Conservation (phyloP, 2,797 vertebrate species). For the Lagocephalus sceleratus region DNA sequence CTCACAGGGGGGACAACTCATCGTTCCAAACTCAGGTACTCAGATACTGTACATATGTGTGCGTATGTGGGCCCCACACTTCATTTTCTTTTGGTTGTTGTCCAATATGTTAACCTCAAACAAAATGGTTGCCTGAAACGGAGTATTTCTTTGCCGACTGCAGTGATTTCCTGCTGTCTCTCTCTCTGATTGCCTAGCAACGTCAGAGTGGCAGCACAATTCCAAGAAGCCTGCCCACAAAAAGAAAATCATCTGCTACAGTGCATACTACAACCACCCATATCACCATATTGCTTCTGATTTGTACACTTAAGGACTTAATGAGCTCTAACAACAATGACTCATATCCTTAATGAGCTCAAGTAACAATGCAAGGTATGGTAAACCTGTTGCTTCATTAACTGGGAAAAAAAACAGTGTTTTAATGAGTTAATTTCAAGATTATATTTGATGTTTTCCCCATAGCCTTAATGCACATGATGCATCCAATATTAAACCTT, state of each 20-base stretch:
- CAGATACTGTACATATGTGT: background rate
- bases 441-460: too few relatives aligned
- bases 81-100: background rate
- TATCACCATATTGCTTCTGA: background rate
- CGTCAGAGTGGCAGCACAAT: background rate
- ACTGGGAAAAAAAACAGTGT: too few relatives aligned
- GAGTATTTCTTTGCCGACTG: background rate
- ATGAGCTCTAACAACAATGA: too few relatives aligned
- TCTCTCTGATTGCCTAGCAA: constrained; percentile 8
- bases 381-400: too few relatives aligned
- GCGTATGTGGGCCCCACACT: constrained; percentile 2
- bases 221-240: background rate
- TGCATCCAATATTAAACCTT: too few relatives aligned
- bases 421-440: too few relatives aligned
- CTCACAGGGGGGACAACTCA: constrained; percentile 92
- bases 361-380: too few relatives aligned
- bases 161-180: background rate
- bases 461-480: too few relatives aligned
- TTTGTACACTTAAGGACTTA: background rate
- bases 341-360: too few relatives aligned
- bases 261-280: background rate
- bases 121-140: constrained; percentile 6
- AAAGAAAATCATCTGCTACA: constrained; percentile 1
- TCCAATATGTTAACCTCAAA: constrained; percentile 7
- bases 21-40: constrained; percentile 93